These are phyloP conservation scores for Gorsachius goisagi DNA, from an alignment of 2,113 vertebrate genomes.

Conservation along the genomic window DNA sequence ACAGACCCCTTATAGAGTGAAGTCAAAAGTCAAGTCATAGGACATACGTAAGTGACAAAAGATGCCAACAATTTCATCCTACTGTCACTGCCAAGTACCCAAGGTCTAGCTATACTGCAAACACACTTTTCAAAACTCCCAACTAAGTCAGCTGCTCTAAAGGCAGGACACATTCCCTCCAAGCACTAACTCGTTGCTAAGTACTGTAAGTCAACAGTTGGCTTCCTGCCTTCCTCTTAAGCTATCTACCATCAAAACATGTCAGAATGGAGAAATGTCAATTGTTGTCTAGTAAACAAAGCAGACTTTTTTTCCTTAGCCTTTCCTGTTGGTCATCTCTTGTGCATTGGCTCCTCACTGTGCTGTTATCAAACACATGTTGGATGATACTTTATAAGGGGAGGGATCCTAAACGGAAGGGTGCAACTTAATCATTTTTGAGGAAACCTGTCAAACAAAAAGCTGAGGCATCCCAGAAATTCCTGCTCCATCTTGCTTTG, in stretches of 20 bases:
- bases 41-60: neutral
- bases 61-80: constrained; percentile 4
- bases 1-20: neutral
- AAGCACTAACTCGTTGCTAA: constrained; percentile 26
- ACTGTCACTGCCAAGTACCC: neutral
- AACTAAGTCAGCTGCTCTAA: constrained; percentile 40
- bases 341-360: neutral
- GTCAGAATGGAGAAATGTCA: constrained; percentile 64
- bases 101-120: neutral
- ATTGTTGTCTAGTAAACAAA: constrained; percentile 63
- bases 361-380: constrained; percentile 1
- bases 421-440: neutral
- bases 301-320: constrained; percentile 3
- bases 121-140: neutral
- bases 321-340: constrained; percentile 41
- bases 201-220: constrained; percentile 61
- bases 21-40: neutral
- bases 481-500: neutral
- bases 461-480: neutral
- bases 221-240: constrained; percentile 69
- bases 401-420: neutral
- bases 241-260: constrained; percentile 64
- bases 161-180: constrained; percentile 44
- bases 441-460: neutral
- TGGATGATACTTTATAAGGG: neutral